Percentiles rank a stretch among this genome's conserved stretches.
phyloP scores from a whole-genome alignment of 1,140 invertebrate species.

The Aradophagus sp. region DNA sequence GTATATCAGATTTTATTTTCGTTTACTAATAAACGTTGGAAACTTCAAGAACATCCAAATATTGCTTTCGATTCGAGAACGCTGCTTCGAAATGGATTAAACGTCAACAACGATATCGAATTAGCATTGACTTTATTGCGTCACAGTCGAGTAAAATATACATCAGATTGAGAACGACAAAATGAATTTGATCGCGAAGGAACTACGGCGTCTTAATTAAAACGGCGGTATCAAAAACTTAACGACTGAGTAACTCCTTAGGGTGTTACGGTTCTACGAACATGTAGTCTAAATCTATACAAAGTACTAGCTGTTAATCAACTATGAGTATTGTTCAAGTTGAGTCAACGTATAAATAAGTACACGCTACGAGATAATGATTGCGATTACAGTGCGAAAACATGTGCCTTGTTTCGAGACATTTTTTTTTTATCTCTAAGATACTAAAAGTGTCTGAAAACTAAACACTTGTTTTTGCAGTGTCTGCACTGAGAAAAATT shows the following conservation, averaged over 20 bases:
- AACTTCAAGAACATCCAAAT: no score
- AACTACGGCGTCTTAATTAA: slow-evolving; percentile 46
- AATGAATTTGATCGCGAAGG: slow-evolving; percentile 25
- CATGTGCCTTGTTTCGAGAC: no score
- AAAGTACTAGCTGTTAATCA: slow-evolving; percentile 45
- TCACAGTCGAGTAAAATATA: slow-evolving; percentile 35
- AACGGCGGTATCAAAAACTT: slow-evolving; percentile 42
- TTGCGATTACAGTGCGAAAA: no score
- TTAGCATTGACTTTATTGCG: slow-evolving; percentile 37
- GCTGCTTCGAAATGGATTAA: no score
- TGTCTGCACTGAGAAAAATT: no score
- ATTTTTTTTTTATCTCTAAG: no score
- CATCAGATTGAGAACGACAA: slow-evolving; percentile 30
- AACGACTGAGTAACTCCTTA: slow-evolving; percentile 15
- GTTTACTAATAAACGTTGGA: no score
- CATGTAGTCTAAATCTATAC: slow-evolving; percentile 33
- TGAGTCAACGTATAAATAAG: slow-evolving; percentile 45
- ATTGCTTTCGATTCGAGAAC: no score
- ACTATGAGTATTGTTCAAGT: slow-evolving; percentile 52
- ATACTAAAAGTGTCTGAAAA: no score
- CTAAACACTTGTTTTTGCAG: no score
- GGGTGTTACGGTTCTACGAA: no score
- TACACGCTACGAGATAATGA: slow-evolving; percentile 23
- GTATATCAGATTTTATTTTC: no score
- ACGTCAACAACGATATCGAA: not conserved